Evolutionary conservation across 2,888 invertebrate genomes (phyloP), one percentile per base, ranked within the genome.

Genomic region (Eupithecia tripunctaria): DNA sequence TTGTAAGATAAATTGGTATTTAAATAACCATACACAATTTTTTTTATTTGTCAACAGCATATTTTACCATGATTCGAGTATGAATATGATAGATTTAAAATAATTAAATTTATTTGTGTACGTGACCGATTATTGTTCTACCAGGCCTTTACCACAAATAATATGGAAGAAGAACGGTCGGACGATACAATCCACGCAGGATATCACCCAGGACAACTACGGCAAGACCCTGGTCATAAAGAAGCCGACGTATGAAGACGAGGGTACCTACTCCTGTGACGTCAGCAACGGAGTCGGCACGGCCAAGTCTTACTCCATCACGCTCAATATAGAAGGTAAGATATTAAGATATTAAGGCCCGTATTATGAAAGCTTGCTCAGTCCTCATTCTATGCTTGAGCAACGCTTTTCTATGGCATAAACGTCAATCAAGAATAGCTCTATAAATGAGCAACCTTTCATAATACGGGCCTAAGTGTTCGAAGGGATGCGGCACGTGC

Each of bases 171-270:
- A 98, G 91, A 96, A 97, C 84, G 98, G 97, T 0, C 93, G 94
- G 18, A 91, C 95, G 67, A 95, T 99, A 80, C 94, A 95, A 70
- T 96, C 96, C 56, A 96, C 96, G 1, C 97, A 97, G 87, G 95
- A 97, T 66, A 95, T 98, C 73, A 96, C 96, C 0, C 97, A 97
- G 85, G 97, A 97, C 79, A 98, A 99, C 93, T 99, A 98, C 93
- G 99, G 99, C 18, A 99, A 99, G 93, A 98, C 98, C 56, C 94
- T 99, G 80, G 95, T 98, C 25, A 98, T 99, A 82, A 97, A 97
- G 85, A 96, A 97, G 82, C 97, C 98, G 0, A 96, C 96, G 73
- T 97, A 97, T 84, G 97, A 97, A 69, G 99, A 99, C 90, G 96
- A 97, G 85, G 99, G 99, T 75, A 95, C 95, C 10, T 99, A 99